Base-by-base conservation (phyloP, 2,888 invertebrate species). In the Oscheius onirici region DNA sequence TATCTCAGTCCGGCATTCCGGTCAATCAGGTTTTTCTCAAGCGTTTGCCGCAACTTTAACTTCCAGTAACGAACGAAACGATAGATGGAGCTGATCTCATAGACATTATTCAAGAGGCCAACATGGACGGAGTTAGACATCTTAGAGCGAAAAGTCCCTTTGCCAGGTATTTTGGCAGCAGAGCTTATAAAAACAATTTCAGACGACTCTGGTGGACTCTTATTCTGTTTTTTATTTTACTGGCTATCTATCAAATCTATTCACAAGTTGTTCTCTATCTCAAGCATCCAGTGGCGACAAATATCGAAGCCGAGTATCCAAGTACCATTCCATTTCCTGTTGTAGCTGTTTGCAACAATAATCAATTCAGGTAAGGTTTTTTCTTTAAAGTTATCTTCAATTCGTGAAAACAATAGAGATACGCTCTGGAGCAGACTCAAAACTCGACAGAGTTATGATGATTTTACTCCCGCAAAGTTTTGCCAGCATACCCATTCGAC, bases 41-140 rank as follows among this genome's bases (percentile, higher is more conserved):
- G 55, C n/a, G 17, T 13, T 17, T 20, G 52, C 15, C 3, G 52
- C n/a, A 26, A 8, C 26, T 26, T 26, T 57, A n/a, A 40, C n/a
- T 40, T 69, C 44, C 13, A 58, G 69, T 28, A 17, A 58, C 28
- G 22, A 51, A 44, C n/a, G 67, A 55, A 15, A 52, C 55, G 49
- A 60, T 57, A 43, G 57, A 73, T 65, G 17, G 76, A 65, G 46
- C 74, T 52, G 71, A 75, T 6, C 75, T 84, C 28, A 70, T 83
- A 40, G 81, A 79, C 11, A 77, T 84, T 10, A 77, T 86, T 60
- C 80, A 83, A 69, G 84, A 85, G 17, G 81, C 86, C 0, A 84
- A 86, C 67, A 83, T 86, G 77, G 86, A 86, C 49, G 86, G 84
- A 17, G 85, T 86, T 0, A 74, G 81, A n/a, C 86, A 86, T 78